phyloP scores from a whole-genome alignment of 2,797 vertebrate genomes.

The Sparus aurata region DNA sequence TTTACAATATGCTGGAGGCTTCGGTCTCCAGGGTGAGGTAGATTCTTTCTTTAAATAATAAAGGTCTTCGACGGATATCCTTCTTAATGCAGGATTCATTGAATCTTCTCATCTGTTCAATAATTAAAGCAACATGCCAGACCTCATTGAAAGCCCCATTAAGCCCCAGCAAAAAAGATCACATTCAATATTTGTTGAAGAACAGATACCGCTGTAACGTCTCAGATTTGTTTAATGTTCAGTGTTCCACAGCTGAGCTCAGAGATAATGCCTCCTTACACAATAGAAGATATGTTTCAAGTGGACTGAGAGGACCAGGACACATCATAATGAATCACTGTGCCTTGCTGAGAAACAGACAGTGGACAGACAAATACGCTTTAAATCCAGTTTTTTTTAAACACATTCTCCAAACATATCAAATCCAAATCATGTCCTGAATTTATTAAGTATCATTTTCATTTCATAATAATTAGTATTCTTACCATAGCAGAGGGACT shows the following conservation, averaged over 20 bases:
- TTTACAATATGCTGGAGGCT: neutral
- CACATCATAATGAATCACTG: neutral
- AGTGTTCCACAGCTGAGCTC: constrained; percentile 20
- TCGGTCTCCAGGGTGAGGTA: constrained; percentile 1
- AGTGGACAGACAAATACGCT: constrained; percentile 2
- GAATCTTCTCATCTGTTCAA: neutral
- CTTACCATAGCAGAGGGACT: neutral
- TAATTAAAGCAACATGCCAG: constrained; percentile 4
- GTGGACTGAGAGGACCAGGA: constrained; percentile 12
- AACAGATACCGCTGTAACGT: constrained; percentile 11
- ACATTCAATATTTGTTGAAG: constrained; percentile 13
- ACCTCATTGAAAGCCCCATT: neutral
- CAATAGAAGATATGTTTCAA: constrained; percentile 21
- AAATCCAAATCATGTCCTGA: constrained; percentile 11
- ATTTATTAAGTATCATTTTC: neutral
- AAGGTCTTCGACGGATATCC: neutral
- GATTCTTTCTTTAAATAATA: constrained; percentile 13
- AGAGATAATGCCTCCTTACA: constrained; percentile 1
- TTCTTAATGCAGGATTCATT: neutral
- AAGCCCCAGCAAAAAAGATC: neutral
- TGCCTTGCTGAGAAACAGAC: neutral
- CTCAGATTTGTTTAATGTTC: constrained; percentile 32
- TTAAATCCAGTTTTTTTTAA: constrained; percentile 9
- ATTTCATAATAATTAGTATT: neutral
- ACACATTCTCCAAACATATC: neutral